Base-by-base conservation (phyloP, 2,888 invertebrate species). In the Nemotelus nigrinus region DNA sequence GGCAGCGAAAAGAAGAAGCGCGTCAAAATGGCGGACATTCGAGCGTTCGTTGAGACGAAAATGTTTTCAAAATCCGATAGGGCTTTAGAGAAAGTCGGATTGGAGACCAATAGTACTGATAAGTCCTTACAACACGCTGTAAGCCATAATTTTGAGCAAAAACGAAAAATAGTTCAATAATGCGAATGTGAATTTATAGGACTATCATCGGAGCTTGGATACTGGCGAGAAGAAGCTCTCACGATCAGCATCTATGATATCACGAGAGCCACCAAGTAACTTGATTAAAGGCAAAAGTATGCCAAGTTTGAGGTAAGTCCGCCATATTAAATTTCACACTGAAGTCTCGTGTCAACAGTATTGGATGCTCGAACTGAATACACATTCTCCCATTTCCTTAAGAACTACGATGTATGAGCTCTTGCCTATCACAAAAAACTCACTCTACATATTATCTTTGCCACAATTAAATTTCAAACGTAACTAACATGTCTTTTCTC, bases 211-310 rank as follows among this genome's bases (percentile, higher is more conserved):
- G 82, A 95, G 95, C 85, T 88, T 95, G 78, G 95, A 95, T 82
- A 93, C 94, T 2, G 92, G 93, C 0, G 95, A 95, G 80, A 91
- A 91, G 82, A 92, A 93, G 80, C 88, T 94, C 71, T 91, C 93
- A 0, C 90, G 93, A 81, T 94, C 93, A 2, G 92, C 91, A 63
- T 90, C 94, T 1, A 91, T 91, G 72, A 89, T 91, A 76, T 91
- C 92, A 65, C 92, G 92, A 81, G 88, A 90, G 2, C 89, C 90
- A 0, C 88, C 90, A 25, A 90, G 91, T 75, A 95, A 94, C 87
- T 89, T 97, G 72, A 93, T 95, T 79, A 96, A 97, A 89, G 97
- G 97, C 79, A 97, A 97, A 88, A 97, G 97, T 89, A 96, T 98
- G 96, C 97, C 97, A 2, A 96, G 96, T 84, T 89, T 97, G 80